phyloP scores from a whole-genome alignment of 2,797 vertebrate species.

The Tauraco hartlaubi region DNA sequence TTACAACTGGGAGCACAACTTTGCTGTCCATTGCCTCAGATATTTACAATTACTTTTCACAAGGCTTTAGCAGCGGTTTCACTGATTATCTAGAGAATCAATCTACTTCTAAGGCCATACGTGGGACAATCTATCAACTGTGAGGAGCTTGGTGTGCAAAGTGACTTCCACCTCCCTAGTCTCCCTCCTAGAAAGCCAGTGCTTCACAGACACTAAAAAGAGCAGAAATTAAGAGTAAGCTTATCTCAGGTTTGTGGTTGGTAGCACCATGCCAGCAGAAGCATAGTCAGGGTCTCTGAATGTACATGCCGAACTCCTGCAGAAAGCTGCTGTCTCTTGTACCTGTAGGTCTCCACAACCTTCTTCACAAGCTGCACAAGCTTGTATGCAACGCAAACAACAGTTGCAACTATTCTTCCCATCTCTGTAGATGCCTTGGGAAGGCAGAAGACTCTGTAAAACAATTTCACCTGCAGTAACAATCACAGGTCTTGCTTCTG shows the following conservation, averaged over 20 bases:
- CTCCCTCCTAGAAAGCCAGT: background rate
- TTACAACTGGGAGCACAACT: background rate
- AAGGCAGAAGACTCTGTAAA: background rate
- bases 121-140: background rate
- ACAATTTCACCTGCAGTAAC: background rate
- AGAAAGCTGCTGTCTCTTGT: background rate
- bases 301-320: fast-evolving
- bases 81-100: background rate
- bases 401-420: background rate
- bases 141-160: background rate
- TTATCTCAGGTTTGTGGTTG: background rate
- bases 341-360: background rate
- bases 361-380: background rate
- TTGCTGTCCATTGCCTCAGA: background rate
- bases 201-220: background rate
- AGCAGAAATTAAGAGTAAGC: background rate
- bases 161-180: background rate
- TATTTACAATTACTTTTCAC: background rate
- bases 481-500: background rate
- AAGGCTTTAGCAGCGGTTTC: background rate
- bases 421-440: fast-evolving
- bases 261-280: background rate
- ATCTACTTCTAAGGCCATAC: background rate
- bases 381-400: background rate
- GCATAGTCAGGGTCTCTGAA: background rate